Conservation (phyloP, 1,140 invertebrate species). For the Dufourea novaeangliae region DNA sequence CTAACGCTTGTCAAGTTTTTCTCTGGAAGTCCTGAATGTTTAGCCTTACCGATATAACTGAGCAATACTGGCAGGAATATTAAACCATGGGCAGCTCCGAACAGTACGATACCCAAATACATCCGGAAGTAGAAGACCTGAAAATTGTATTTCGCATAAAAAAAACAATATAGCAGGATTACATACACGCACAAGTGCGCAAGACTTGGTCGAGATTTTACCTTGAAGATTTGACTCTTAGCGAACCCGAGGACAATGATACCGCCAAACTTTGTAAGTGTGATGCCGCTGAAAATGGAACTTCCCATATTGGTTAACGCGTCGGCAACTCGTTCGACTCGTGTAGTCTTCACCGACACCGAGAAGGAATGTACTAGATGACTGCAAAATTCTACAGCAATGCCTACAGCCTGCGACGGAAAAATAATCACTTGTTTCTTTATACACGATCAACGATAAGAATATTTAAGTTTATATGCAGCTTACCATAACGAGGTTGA, state of each 20-base stretch:
- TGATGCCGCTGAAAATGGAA: constrained; percentile 98
- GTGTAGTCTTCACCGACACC: constrained; percentile 86
- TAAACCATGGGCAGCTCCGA: constrained; percentile 97
- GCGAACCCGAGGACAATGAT: constrained; percentile 97
- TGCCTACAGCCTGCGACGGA: constrained; percentile 91
- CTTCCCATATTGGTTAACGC: constrained; percentile 96
- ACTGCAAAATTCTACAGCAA: constrained; percentile 99
- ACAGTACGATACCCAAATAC: constrained; percentile 98
- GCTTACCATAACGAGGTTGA: constrained; percentile 98
- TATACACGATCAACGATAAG: background rate
- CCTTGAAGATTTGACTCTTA: constrained; percentile 97
- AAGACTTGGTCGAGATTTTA: constrained; percentile 56
- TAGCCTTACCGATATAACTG: constrained; percentile 96
- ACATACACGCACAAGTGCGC: background rate
- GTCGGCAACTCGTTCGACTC: constrained; percentile 90
- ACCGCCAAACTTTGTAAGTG: constrained; percentile 97
- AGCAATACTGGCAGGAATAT: constrained; percentile 98
- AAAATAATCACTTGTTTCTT: background rate
- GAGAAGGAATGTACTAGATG: constrained; percentile 97
- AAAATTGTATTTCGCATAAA: constrained; percentile 43
- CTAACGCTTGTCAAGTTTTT: background rate
- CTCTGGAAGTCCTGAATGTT: background rate
- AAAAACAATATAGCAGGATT: background rate
- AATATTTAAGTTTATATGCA: background rate
- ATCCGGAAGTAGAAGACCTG: constrained; percentile 99